Conservation (phyloP, 2,797 vertebrate genomes). For the Pristis pectinata region DNA sequence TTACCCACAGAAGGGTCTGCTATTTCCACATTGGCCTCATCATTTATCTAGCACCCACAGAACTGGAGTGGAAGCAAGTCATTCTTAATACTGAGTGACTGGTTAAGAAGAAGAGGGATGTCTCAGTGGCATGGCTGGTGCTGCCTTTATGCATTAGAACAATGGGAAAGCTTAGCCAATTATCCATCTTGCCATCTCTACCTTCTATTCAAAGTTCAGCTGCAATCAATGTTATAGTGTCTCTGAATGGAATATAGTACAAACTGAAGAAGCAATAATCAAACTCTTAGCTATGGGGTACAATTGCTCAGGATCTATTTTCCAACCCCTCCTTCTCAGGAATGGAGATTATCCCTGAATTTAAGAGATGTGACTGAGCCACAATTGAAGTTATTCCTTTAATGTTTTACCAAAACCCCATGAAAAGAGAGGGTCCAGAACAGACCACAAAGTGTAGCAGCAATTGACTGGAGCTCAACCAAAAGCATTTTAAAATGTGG, state of each 20-base stretch:
- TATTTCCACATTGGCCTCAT: no score
- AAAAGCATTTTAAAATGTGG: background rate
- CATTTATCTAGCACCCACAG: no score
- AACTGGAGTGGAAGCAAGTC: no score
- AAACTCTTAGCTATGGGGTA: background rate
- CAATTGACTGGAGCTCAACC: slow-evolving; percentile 4
- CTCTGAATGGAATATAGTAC: background rate
- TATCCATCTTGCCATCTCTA: background rate
- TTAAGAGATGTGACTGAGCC: background rate
- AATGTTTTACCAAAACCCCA: background rate
- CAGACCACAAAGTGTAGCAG: background rate
- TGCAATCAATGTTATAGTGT: background rate
- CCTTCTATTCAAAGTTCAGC: background rate
- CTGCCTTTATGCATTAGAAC: background rate
- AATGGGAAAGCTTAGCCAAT: background rate
- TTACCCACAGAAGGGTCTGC: no score
- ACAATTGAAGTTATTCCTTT: background rate
- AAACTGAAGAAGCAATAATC: background rate
- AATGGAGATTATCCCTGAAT: no score
- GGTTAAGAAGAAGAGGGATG: no score
- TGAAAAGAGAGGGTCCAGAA: background rate
- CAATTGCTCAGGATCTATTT: background rate
- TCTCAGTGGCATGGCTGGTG: background rate
- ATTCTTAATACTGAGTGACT: no score
- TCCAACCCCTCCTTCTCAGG: background rate